phyloP scores from a whole-genome alignment of 2,888 invertebrate genomes.

The Hydropsyche betteni region DNA sequence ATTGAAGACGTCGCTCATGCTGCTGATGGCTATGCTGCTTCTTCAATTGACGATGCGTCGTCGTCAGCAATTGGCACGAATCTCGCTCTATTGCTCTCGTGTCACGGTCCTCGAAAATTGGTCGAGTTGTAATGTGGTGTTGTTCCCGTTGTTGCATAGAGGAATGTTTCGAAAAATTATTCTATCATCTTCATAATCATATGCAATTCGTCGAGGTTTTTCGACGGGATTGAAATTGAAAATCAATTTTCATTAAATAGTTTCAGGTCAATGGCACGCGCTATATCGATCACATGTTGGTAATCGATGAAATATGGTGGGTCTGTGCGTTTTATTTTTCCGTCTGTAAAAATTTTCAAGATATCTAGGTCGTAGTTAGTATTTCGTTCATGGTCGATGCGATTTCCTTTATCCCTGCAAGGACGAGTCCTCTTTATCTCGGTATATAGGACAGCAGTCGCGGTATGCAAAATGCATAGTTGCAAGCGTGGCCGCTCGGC shows the following conservation, averaged over 20 bases:
- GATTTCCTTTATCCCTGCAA: not conserved
- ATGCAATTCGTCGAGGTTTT: too few species aligned
- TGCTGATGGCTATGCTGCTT: not conserved
- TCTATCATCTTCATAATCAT: too few species aligned
- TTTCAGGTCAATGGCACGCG: too few species aligned
- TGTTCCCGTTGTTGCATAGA: too few species aligned
- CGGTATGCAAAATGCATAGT: not conserved
- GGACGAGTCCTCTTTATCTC: conserved; percentile 10
- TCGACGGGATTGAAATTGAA: too few species aligned
- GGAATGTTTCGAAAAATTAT: too few species aligned
- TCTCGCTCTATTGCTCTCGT: conserved; percentile 17
- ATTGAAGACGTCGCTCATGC: not conserved
- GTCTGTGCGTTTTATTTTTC: too few species aligned
- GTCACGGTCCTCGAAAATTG: conserved; percentile 17
- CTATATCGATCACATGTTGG: too few species aligned
- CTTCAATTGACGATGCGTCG: conserved; percentile 12
- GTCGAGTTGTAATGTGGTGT: too few species aligned
- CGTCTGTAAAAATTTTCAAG: too few species aligned
- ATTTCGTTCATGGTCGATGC: not conserved
- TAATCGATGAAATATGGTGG: too few species aligned
- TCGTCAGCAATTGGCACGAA: conserved; percentile 21
- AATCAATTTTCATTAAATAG: too few species aligned
- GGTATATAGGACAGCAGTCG: conserved; percentile 2
- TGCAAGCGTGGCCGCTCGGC: not conserved
- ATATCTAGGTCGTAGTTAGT: not conserved